Evolutionary conservation across 1,140 invertebrate genomes (phyloP), one percentile per base, ranked within the genome.

Genomic region (Apolygus lucorum): DNA sequence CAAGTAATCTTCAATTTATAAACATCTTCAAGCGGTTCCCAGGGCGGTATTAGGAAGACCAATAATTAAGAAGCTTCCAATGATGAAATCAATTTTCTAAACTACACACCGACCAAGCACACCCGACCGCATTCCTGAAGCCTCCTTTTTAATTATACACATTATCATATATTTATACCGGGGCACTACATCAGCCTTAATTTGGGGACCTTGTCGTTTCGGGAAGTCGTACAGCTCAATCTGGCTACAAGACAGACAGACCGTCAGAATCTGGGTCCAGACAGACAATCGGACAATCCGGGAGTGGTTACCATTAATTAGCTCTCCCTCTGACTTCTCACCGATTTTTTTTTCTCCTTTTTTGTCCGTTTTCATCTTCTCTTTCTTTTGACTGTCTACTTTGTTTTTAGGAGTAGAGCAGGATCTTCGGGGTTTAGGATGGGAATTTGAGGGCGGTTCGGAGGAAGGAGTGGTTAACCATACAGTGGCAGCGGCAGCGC

Each of bases 1-100:
- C 64, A 66, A 66, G 64, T 66, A 66, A 66, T 66, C 64, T 66
- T 66, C 64, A 66, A 66, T 66, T 66, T 66, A 66, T 66, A 66
- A 66, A 66, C 64, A 66, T 66, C 64, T 66, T 26, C 27, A 34
- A 66, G 64, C 64, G 64, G 64, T 66, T 66, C 64, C 64, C 64
- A 66, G 64, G 62, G 64, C 64, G 64, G 64, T 66, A 66, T 66
- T 34, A 66, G 64, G 27, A 28, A 59, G 64, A 34, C 29, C 64
- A 66, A 66, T 66, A 66, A 66, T 66, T 66, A 66, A 66, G 64
- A 66, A 66, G 64, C 27, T 66, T 29, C 64, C 64, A 66, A 66
- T 66, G 64, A 66, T 66, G 64, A 66, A 66, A 66, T 66, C 64
- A 66, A 66, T 66, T 66, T 66, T 66, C 64, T 66, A 66, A 66